phyloP scores from a whole-genome alignment of 2,888 invertebrate genomes.

The Eumacrocentrus americanus region DNA sequence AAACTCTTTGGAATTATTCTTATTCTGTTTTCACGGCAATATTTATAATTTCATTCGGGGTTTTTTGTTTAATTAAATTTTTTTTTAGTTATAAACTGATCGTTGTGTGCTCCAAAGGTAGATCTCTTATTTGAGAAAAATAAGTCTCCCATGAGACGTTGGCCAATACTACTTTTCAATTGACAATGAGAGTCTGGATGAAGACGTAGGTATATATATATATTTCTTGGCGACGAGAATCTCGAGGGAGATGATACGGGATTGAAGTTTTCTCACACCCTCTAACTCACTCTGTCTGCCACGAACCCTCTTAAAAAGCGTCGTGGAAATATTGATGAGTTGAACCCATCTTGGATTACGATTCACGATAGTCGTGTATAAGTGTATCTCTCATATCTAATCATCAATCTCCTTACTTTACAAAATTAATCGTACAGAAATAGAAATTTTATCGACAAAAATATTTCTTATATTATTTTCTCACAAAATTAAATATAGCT shows the following conservation, averaged over 20 bases:
- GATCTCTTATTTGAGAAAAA: background rate
- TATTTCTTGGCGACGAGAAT: background rate
- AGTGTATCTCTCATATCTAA: no score
- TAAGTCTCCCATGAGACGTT: background rate
- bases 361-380: no score
- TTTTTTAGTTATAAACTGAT: no score
- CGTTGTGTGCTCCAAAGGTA: background rate
- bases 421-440: no score
- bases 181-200: background rate
- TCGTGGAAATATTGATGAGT: no score
- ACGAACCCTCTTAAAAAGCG: no score
- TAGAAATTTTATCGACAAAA: no score
- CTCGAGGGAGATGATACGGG: background rate
- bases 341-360: background rate
- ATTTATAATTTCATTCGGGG: no score
- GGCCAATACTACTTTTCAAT: background rate
- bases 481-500: no score
- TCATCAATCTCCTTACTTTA: no score
- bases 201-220: background rate
- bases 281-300: background rate
- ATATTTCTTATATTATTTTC: no score
- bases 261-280: background rate
- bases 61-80: no score
- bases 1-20: background rate
- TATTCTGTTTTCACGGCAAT: background rate